Percentiles rank a stretch among this genome's conserved stretches.
Evolutionary conservation across 2,888 invertebrate species (phyloP).

Genomic region (Priocnemis perturbator): DNA sequence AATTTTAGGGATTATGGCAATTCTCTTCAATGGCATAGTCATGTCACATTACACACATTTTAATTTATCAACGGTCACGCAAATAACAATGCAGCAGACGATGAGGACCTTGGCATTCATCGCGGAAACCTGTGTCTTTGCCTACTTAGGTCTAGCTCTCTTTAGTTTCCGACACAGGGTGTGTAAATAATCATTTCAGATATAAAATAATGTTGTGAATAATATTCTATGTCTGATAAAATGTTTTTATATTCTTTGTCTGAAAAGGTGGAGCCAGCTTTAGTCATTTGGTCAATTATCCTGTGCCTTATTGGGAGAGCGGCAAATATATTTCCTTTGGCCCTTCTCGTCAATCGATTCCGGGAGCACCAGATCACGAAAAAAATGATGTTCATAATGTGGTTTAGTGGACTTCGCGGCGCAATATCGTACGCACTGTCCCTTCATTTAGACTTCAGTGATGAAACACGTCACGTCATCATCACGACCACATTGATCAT

Average conservation of each 20-base stretch:
- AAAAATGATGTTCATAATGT: slow-evolving; percentile 99
- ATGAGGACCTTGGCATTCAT: slow-evolving; percentile 98
- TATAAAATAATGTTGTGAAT: not conserved
- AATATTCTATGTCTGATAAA: not conserved
- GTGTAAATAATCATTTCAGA: slow-evolving; percentile 35
- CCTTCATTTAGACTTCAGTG: slow-evolving; percentile 94
- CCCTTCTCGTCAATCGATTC: slow-evolving; percentile 95
- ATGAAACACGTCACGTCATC: slow-evolving; percentile 96
- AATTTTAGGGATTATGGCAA: slow-evolving; percentile 96
- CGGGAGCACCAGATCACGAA: slow-evolving; percentile 97
- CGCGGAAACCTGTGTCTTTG: slow-evolving; percentile 99
- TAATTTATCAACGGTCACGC: slow-evolving; percentile 97
- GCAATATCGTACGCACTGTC: slow-evolving; percentile 99
- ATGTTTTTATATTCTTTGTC: slow-evolving; percentile 19
- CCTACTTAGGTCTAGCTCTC: slow-evolving; percentile 95
- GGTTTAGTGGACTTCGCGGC: slow-evolving; percentile 97
- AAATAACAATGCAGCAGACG: slow-evolving; percentile 99
- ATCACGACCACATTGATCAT: slow-evolving; percentile 99
- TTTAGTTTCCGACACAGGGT: slow-evolving; percentile 96
- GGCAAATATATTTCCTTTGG: slow-evolving; percentile 96
- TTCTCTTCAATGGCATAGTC: slow-evolving; percentile 98
- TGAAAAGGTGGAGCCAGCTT: slow-evolving; percentile 82
- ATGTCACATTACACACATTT: slow-evolving; percentile 99
- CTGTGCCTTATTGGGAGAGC: slow-evolving; percentile 95
- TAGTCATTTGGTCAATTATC: slow-evolving; percentile 96